A percentile compares a stretch with the other conserved stretches of the same genome.
These are phyloP conservation scores for Glyptemys insculpta DNA, from an alignment of 2,797 vertebrate genomes.

Conservation along the genomic window DNA sequence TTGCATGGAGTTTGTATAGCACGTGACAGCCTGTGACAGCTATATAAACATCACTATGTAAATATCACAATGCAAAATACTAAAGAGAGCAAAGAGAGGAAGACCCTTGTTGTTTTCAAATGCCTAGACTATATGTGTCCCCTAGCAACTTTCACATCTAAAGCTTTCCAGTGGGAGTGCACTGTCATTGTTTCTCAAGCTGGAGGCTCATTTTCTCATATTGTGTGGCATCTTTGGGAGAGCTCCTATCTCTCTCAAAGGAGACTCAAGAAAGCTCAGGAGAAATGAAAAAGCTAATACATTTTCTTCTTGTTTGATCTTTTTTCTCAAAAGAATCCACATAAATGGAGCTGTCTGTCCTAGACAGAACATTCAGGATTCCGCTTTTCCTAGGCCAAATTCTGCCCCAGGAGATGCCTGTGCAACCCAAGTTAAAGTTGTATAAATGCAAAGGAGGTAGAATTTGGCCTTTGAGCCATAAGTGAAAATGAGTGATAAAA, in stretches of 20 bases:
- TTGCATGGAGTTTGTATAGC: background rate
- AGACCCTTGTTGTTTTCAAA: rapidly evolving
- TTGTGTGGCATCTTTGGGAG: background rate
- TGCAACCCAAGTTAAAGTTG: constrained; percentile 37
- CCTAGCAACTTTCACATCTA: background rate
- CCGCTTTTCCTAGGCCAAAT: constrained; percentile 38
- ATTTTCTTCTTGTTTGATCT: constrained; percentile 44
- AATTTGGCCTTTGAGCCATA: background rate
- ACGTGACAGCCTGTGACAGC: background rate
- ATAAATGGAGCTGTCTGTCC: constrained; percentile 37
- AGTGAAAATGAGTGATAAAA: background rate
- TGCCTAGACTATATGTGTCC: background rate
- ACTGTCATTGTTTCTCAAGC: background rate
- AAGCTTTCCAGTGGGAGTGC: background rate
- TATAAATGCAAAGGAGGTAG: background rate
- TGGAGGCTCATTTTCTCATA: background rate
- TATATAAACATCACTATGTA: rapidly evolving
- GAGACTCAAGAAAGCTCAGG: constrained; percentile 7
- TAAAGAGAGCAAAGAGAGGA: rapidly evolving
- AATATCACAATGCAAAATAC: background rate
- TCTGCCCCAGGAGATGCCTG: constrained; percentile 36
- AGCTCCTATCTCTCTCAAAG: background rate
- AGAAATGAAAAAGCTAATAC: constrained; percentile 6
- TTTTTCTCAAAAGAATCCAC: constrained; percentile 11
- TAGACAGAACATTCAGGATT: constrained; percentile 48